A percentile compares a stretch with the other conserved stretches of the same genome.
Conservation (phyloP, 2,888 invertebrate genomes). For the Trissoscelio sp. region DNA sequence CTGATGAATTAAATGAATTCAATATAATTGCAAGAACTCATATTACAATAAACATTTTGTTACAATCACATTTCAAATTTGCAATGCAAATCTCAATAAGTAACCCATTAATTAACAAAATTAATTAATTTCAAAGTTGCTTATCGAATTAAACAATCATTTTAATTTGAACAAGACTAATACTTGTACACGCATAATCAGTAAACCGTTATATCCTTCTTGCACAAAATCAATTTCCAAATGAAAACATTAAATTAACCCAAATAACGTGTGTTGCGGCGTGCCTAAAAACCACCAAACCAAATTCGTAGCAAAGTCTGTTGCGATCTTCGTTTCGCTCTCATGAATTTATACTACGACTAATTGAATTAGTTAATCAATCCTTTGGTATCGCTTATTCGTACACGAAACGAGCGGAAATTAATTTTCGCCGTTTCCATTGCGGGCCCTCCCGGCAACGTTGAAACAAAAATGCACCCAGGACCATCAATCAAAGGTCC, state of each 20-base stretch:
- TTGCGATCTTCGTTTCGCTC: constrained; percentile 32
- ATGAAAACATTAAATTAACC: constrained; percentile 54
- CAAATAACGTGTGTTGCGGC: constrained; percentile 14
- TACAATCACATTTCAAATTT: too few species aligned
- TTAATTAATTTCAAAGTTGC: too few species aligned
- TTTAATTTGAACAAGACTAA: too few species aligned
- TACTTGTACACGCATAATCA: too few species aligned
- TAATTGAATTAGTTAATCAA: constrained; percentile 54
- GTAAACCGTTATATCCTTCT: not conserved
- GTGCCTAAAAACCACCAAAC: constrained; percentile 36
- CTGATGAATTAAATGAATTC: too few species aligned
- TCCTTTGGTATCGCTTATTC: constrained; percentile 21
- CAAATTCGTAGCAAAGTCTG: constrained; percentile 42
- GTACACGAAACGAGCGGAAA: constrained; percentile 38
- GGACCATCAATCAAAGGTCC: constrained; percentile 52
- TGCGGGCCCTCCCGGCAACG: too few species aligned
- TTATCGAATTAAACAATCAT: too few species aligned
- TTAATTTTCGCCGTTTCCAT: constrained; percentile 52
- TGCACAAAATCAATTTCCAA: constrained; percentile 37
- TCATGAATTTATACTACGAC: constrained; percentile 46
- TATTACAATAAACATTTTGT: too few species aligned
- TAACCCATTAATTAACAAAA: too few species aligned
- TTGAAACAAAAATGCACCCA: constrained; percentile 35
- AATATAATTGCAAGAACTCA: too few species aligned
- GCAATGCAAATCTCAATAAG: too few species aligned